phyloP scores from a whole-genome alignment of 37 sponge, comb jelly and placozoan genomes.

The Dysidea cf. avara region DNA sequence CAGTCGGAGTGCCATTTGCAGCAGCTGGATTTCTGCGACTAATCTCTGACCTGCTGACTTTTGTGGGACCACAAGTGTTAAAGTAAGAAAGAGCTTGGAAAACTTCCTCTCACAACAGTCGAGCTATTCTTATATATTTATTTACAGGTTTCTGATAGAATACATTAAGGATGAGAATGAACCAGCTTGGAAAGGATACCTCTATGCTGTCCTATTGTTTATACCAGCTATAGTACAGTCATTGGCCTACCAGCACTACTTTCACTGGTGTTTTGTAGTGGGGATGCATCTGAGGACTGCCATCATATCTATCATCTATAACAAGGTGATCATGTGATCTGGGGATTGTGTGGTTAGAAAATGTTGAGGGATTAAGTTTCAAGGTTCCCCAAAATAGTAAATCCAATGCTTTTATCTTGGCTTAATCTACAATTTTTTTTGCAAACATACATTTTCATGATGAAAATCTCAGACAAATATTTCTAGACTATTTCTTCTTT shows the following conservation, averaged over 20 bases:
- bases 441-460: too few relatives aligned
- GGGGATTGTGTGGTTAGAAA: too few relatives aligned
- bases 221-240: constrained; percentile 72
- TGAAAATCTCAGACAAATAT: too few relatives aligned
- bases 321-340: constrained; percentile 50
- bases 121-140: neutral
- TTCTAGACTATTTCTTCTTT: too few relatives aligned
- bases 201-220: constrained; percentile 81
- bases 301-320: constrained; percentile 69
- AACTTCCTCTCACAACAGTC: too few relatives aligned
- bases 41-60: constrained; percentile 55
- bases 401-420: too few relatives aligned
- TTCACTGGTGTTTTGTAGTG: constrained; percentile 54
- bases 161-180: constrained; percentile 32
- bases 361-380: too few relatives aligned
- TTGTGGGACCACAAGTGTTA: constrained; percentile 79
- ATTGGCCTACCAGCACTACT: constrained; percentile 81
- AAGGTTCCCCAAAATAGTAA: too few relatives aligned
- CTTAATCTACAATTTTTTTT: too few relatives aligned
- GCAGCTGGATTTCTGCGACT: constrained; percentile 67
- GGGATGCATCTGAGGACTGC: constrained; percentile 81
- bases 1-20: constrained; percentile 62
- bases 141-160: constrained; percentile 58
- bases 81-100: constrained; percentile 48
- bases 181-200: constrained; percentile 79